Evolutionary conservation across 2,113 vertebrate species (phyloP).

Genomic region (Naja naja): DNA sequence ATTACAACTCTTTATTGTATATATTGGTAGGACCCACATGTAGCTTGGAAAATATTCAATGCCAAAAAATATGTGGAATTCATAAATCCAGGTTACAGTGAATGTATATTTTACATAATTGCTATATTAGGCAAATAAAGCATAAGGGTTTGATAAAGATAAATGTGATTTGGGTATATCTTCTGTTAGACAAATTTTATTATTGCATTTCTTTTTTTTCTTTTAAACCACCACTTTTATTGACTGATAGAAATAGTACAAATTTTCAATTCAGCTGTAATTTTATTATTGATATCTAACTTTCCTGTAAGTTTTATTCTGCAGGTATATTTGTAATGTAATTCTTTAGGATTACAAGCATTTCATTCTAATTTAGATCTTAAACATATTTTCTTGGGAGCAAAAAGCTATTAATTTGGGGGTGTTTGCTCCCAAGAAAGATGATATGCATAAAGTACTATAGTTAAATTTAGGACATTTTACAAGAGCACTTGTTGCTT

Average conservation of each 20-base stretch:
- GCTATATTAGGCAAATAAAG: neutral
- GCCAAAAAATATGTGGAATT: neutral
- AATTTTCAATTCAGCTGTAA: constrained; percentile 85
- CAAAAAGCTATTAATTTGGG: neutral
- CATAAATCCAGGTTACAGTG: neutral
- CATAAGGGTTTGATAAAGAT: neutral
- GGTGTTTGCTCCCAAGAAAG: neutral
- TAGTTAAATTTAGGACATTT: neutral
- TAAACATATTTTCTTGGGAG: neutral
- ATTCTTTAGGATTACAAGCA: neutral
- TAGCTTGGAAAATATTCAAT: neutral
- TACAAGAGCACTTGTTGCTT: neutral
- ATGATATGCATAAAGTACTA: neutral
- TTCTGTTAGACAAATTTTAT: neutral
- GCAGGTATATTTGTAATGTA: neutral
- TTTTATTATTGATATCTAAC: constrained; percentile 6
- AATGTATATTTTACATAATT: neutral
- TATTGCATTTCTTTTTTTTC: neutral
- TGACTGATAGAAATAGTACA: constrained; percentile 98
- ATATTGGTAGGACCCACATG: neutral
- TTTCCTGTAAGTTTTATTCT: neutral
- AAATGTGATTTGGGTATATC: neutral
- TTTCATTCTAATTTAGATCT: neutral
- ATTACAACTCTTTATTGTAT: neutral
- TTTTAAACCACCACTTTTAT: constrained; percentile 93